Evolutionary conservation across 2,888 invertebrate genomes (phyloP).

Genomic region (Salticus scenicus): DNA sequence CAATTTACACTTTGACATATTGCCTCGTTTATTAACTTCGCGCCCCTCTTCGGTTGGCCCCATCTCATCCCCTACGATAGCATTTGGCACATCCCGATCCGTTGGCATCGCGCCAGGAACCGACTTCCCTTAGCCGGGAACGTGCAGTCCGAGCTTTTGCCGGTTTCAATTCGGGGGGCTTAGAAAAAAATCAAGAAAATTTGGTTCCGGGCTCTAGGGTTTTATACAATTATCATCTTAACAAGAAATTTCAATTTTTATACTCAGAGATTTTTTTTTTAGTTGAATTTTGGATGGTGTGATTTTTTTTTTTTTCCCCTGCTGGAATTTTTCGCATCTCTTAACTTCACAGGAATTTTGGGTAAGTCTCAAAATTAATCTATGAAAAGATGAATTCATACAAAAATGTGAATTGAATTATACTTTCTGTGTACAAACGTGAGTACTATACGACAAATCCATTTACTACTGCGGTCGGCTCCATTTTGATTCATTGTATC

Average conservation of each 20-base stretch:
- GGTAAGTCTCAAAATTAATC: slow-evolving; percentile 15
- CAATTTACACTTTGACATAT: slow-evolving; percentile 63
- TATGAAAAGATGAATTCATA: too few relatives aligned
- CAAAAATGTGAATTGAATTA: too few relatives aligned
- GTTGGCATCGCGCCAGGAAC: slow-evolving; percentile 52
- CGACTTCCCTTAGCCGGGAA: slow-evolving; percentile 61
- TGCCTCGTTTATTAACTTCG: slow-evolving; percentile 34
- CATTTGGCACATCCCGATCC: slow-evolving; percentile 39
- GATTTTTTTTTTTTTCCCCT: slow-evolving; percentile 42
- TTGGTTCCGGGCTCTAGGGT: slow-evolving; percentile 40
- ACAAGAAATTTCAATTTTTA: not conserved
- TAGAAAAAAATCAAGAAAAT: slow-evolving; percentile 34
- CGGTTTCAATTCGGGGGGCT: slow-evolving; percentile 63
- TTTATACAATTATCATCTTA: slow-evolving; percentile 10
- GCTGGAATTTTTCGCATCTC: slow-evolving; percentile 34
- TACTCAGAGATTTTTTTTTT: slow-evolving; percentile 23
- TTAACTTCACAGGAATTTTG: slow-evolving; percentile 26
- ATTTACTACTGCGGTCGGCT: too few relatives aligned
- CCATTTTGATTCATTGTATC: too few relatives aligned
- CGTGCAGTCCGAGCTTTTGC: slow-evolving; percentile 63
- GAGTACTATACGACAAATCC: too few relatives aligned
- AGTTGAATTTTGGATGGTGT: slow-evolving; percentile 56
- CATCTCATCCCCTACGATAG: not conserved
- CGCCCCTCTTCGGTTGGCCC: slow-evolving; percentile 29
- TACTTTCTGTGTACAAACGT: too few relatives aligned